Conservation (phyloP, 2,113 vertebrate species). For the Neogobius melanostomus region DNA sequence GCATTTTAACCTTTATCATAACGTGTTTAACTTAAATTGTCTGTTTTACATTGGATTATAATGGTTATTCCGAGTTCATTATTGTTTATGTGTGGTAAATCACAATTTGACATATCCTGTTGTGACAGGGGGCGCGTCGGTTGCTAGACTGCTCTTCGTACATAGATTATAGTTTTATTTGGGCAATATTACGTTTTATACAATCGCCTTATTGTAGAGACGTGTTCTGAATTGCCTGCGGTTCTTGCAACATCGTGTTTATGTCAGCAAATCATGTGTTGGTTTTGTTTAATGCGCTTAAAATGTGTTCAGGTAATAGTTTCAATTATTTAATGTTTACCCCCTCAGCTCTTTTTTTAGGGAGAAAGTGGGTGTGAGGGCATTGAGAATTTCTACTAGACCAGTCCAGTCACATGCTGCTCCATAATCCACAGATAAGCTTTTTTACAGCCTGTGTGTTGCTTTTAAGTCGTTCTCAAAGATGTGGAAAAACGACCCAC, state of each 20-base stretch:
- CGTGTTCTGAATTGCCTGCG: too few relatives aligned
- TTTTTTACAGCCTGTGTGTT: conserved; percentile 8
- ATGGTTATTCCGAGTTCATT: neutral
- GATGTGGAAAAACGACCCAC: too few relatives aligned
- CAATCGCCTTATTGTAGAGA: too few relatives aligned
- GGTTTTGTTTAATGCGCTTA: too few relatives aligned
- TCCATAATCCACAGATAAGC: conserved; percentile 71
- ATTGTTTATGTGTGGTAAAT: neutral
- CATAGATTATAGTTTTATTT: too few relatives aligned
- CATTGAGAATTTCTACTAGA: conserved; percentile 25
- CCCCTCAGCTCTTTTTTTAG: neutral
- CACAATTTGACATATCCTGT: neutral
- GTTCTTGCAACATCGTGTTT: too few relatives aligned
- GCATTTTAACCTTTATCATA: neutral
- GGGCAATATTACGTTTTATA: too few relatives aligned
- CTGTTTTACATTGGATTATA: neutral
- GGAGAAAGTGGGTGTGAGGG: neutral
- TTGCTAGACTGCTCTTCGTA: too few relatives aligned
- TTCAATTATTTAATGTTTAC: neutral
- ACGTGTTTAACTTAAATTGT: too few relatives aligned
- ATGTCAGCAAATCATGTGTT: too few relatives aligned
- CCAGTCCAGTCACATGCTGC: conserved; percentile 69
- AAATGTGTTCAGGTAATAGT: too few relatives aligned
- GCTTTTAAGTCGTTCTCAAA: neutral
- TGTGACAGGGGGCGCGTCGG: conserved; percentile 17